These are phyloP conservation scores for Dromococcyx pavoninus DNA, from an alignment of 2,797 vertebrate genomes.

Conservation along the genomic window DNA sequence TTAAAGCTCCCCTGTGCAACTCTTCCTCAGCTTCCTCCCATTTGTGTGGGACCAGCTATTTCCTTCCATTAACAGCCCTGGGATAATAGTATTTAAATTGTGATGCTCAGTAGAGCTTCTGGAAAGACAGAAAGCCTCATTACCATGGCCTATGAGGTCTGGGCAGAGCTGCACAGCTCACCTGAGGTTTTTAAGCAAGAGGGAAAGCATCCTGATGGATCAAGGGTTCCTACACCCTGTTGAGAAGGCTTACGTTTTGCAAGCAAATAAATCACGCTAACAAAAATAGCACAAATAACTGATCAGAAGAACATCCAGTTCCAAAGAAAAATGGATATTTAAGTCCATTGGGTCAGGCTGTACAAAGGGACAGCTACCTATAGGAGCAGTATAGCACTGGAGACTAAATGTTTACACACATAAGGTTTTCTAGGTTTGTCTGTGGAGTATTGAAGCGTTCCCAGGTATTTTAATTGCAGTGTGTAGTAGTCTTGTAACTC, in stretches of 20 bases:
- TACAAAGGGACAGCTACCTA: neutral
- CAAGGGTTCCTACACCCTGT: neutral
- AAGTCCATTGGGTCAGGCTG: neutral
- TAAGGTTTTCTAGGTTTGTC: neutral
- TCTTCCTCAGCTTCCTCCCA: neutral
- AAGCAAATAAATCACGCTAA: neutral
- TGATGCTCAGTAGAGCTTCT: neutral
- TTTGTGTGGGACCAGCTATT: neutral
- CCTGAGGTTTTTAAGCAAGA: neutral
- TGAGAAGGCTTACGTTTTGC: neutral
- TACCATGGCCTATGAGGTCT: rapidly evolving
- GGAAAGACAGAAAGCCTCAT: neutral
- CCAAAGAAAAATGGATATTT: neutral
- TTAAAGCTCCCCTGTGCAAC: neutral
- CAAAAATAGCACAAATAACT: neutral
- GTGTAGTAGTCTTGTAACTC: neutral
- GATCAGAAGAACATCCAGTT: neutral
- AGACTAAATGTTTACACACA: neutral
- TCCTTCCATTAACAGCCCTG: neutral
- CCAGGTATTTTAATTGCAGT: neutral
- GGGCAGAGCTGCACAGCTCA: neutral
- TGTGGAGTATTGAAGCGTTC: neutral
- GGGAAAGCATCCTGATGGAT: rapidly evolving
- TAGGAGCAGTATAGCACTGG: neutral
- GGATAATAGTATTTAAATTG: neutral